Conservation (phyloP, 2,888 invertebrate genomes). For the Cetonia aurata region DNA sequence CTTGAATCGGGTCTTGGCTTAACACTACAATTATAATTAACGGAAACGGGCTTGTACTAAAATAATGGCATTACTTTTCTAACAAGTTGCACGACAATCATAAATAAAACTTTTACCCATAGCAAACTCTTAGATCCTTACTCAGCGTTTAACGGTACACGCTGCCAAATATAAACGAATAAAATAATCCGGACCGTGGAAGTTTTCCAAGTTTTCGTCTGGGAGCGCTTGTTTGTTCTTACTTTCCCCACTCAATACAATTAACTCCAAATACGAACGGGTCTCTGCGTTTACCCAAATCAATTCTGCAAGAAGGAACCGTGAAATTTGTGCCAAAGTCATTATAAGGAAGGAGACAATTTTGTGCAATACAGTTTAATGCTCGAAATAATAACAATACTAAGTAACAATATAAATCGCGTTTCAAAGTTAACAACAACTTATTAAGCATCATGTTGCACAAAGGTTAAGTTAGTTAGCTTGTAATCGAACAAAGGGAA, state of each 20-base stretch:
- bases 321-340: constrained; percentile 20
- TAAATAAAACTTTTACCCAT: constrained; percentile 9
- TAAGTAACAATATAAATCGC: too few species aligned
- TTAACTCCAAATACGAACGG: constrained; percentile 21
- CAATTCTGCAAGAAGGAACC: constrained; percentile 19
- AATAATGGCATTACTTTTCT: background rate
- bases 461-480: background rate
- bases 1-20: too few species aligned
- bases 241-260: constrained; percentile 18
- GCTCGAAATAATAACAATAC: too few species aligned
- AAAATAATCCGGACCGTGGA: constrained; percentile 27
- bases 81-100: background rate
- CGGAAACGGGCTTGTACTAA: background rate
- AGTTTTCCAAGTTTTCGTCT: constrained; percentile 19
- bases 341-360: constrained; percentile 2
- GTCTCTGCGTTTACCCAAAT: constrained; percentile 17
- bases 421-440: too few species aligned
- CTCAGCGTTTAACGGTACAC: background rate
- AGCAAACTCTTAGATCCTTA: background rate
- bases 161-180: constrained; percentile 19
- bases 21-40: background rate
- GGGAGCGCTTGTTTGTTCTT: constrained; percentile 20
- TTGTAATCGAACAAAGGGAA: background rate
- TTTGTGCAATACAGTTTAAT: too few species aligned
- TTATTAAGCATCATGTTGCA: background rate